Percentiles rank a stretch among this genome's conserved stretches.
Evolutionary conservation across 1,140 invertebrate genomes (phyloP).

Genomic region (Acyrthosiphon pisum): DNA sequence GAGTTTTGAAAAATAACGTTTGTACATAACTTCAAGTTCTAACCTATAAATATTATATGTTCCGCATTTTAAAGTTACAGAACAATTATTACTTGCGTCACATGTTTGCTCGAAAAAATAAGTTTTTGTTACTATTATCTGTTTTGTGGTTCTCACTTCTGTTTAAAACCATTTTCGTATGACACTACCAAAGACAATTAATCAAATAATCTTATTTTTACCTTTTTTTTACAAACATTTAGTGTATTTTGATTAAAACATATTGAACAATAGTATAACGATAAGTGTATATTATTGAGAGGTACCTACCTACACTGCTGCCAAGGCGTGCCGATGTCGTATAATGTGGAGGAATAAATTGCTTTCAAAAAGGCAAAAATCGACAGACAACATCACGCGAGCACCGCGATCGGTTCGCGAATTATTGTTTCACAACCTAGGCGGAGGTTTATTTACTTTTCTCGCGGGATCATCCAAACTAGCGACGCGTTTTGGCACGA

Average conservation of each 20-base stretch:
- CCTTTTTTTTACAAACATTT: neutral
- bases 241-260: neutral
- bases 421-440: neutral
- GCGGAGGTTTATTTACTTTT: slow-evolving; percentile 36
- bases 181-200: neutral
- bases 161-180: neutral
- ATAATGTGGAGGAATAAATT: neutral
- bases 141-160: neutral
- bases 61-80: neutral
- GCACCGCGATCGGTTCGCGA: neutral
- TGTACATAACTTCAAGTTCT: neutral
- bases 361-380: neutral
- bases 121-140: neutral
- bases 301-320: neutral
- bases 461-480: slow-evolving; percentile 26
- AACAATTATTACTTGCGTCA: neutral
- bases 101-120: neutral
- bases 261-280: neutral
- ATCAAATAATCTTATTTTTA: neutral
- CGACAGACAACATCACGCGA: neutral
- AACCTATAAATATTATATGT: neutral
- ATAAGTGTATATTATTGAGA: neutral
- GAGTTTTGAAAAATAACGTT: neutral
- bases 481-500: slow-evolving; percentile 31
- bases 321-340: neutral